Evolutionary conservation across 2,113 vertebrate genomes (phyloP).

Genomic region (Urocolius indicus): DNA sequence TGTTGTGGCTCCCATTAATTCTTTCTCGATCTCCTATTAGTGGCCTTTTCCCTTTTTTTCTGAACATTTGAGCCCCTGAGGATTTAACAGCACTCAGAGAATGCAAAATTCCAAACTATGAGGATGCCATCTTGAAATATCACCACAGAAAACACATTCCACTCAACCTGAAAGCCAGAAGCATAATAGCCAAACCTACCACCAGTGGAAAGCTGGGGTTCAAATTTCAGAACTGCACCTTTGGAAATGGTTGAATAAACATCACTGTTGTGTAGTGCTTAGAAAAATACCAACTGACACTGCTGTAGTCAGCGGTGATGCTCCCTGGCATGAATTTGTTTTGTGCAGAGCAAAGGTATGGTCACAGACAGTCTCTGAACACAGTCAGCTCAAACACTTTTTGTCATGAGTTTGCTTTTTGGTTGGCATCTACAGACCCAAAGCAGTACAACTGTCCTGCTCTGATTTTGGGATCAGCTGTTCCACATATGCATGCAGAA

Average conservation of each 20-base stretch:
- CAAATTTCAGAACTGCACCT: background rate
- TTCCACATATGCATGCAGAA: accelerated
- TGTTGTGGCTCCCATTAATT: conserved; percentile 11
- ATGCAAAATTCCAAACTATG: background rate
- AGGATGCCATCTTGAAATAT: background rate
- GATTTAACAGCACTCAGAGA: conserved; percentile 8
- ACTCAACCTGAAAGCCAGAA: background rate
- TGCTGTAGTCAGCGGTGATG: background rate
- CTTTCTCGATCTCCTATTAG: background rate
- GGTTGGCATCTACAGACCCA: background rate
- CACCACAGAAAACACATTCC: background rate
- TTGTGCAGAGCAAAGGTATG: background rate
- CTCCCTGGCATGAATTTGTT: background rate
- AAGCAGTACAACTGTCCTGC: background rate
- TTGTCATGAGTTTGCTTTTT: background rate
- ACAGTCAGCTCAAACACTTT: background rate
- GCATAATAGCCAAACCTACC: background rate
- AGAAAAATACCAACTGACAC: background rate
- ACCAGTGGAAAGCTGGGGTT: background rate
- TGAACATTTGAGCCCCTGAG: background rate
- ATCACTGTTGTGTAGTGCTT: background rate
- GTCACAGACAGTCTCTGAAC: background rate
- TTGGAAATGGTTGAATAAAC: background rate
- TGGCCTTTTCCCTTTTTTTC: background rate
- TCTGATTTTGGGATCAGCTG: background rate